These are phyloP conservation scores for Hoplias malabaricus DNA, from an alignment of 2,113 vertebrate species.

Conservation along the genomic window DNA sequence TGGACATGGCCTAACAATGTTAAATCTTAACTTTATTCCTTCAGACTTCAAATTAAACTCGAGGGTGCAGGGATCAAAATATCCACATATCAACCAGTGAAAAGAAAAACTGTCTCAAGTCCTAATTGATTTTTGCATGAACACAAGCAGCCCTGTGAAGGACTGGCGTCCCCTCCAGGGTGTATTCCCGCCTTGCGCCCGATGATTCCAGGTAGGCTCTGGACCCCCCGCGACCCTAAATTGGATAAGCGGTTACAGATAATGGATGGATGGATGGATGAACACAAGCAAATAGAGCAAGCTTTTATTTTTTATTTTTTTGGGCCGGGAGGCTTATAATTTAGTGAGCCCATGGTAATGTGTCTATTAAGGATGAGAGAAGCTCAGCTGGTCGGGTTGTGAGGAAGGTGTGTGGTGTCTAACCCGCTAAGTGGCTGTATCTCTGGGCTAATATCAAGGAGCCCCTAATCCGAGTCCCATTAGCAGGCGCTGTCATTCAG, in stretches of 20 bases:
- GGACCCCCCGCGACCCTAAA: too few species aligned
- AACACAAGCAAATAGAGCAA: constrained; percentile 22
- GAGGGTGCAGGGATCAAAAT: background rate
- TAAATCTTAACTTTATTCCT: constrained; percentile 30
- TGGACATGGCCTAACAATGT: constrained; percentile 35
- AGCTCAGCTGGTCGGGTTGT: constrained; percentile 41
- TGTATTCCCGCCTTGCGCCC: too few species aligned
- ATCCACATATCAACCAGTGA: background rate
- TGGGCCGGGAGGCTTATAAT: constrained; percentile 9
- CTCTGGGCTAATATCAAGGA: constrained; percentile 89
- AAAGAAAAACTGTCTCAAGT: background rate
- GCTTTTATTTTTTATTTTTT: constrained; percentile 12
- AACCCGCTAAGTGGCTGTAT: constrained; percentile 78
- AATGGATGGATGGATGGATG: too few species aligned
- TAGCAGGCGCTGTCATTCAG: constrained; percentile 99
- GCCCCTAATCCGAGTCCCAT: constrained; percentile 94
- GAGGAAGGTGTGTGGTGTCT: constrained; percentile 50
- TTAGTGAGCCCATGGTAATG: constrained; percentile 37
- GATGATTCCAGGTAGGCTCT: too few species aligned
- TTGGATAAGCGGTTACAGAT: too few species aligned
- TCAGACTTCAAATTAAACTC: constrained; percentile 20
- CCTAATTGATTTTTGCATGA: constrained; percentile 32
- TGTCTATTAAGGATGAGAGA: constrained; percentile 17
- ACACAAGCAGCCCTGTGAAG: too few species aligned
- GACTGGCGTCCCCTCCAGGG: too few species aligned